Evolutionary conservation across 2,888 invertebrate species (phyloP).

Genomic region (Neoitamus cyanurus): DNA sequence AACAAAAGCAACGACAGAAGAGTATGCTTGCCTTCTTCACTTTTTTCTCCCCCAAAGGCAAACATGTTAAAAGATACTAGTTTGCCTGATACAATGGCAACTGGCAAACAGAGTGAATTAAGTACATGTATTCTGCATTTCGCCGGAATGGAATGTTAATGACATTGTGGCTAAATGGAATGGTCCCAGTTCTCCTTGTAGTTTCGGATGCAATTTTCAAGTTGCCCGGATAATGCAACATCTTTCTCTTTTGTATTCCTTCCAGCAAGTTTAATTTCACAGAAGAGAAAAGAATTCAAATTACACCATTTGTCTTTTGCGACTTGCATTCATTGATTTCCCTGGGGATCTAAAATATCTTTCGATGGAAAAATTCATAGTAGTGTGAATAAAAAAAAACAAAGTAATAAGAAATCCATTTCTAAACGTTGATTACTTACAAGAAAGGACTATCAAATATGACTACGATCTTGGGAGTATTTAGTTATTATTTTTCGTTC

Average conservation of each 20-base stretch:
- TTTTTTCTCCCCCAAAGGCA: neutral
- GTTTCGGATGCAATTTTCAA: neutral
- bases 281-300: neutral
- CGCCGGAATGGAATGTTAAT: neutral
- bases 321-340: neutral
- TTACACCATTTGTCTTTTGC: neutral
- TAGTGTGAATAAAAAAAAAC: too few relatives aligned
- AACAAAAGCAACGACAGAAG: neutral
- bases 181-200: neutral
- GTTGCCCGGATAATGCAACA: neutral
- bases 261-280: neutral
- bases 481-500: too few relatives aligned
- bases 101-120: neutral
- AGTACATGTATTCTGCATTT: neutral
- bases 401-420: too few relatives aligned
- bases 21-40: neutral
- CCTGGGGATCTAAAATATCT: too few relatives aligned
- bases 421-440: too few relatives aligned
- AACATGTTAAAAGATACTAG: neutral
- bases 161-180: neutral
- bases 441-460: too few relatives aligned
- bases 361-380: too few relatives aligned
- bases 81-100: neutral
- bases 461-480: too few relatives aligned
- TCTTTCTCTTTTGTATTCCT: neutral